These are phyloP conservation scores for Ceratosolen solmsi DNA, from an alignment of 1,140 invertebrate species.

Conservation along the genomic window DNA sequence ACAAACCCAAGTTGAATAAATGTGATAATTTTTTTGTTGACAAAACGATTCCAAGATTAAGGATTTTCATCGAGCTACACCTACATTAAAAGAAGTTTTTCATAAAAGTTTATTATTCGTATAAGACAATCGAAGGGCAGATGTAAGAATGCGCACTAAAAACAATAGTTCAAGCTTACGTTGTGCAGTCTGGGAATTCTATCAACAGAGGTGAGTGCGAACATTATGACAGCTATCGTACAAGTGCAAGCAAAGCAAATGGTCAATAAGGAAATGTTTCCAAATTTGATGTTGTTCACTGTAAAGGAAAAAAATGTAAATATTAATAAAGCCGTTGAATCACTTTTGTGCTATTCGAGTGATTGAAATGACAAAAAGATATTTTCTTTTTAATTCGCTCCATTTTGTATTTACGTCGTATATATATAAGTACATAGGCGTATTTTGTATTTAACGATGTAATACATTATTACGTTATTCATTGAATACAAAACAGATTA, in stretches of 20 bases:
- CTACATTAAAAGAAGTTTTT: no score
- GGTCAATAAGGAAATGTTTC: conserved; percentile 5
- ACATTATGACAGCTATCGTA: background rate
- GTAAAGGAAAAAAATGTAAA: background rate
- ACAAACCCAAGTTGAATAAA: no score
- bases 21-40: no score
- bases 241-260: conserved; percentile 10
- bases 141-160: background rate
- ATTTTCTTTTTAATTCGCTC: background rate
- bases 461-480: no score
- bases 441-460: no score
- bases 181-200: conserved; percentile 33
- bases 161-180: conserved; percentile 23
- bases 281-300: background rate
- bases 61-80: no score
- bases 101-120: no score
- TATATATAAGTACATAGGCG: no score
- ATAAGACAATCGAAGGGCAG: no score
- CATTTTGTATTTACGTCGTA: conserved; percentile 17
- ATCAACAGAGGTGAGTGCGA: background rate
- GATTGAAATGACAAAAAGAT: background rate
- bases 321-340: conserved; percentile 5
- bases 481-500: no score
- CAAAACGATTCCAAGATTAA: no score
- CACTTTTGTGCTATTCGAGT: conserved; percentile 10